phyloP scores from a whole-genome alignment of 1,140 invertebrate species.

The Lithobius niger region DNA sequence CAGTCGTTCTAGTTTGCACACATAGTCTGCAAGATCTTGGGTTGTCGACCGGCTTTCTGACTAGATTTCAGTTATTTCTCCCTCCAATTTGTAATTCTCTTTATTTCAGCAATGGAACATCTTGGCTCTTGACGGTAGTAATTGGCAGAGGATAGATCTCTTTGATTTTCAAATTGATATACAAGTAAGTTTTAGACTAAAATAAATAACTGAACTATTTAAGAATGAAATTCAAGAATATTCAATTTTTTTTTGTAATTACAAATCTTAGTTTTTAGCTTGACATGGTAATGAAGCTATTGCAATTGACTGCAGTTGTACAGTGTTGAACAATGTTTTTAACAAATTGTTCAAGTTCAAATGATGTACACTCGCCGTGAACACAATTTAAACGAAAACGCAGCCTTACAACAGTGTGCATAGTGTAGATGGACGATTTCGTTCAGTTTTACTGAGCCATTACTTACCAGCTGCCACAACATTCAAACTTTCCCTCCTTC shows the following conservation, averaged over 20 bases:
- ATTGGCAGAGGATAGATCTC: slow-evolving; percentile 97
- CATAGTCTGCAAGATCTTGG: slow-evolving; percentile 8
- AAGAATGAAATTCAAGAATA: not conserved
- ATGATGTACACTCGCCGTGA: no score
- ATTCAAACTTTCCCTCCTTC: no score
- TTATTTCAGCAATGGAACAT: slow-evolving; percentile 97
- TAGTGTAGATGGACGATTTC: no score
- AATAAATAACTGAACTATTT: slow-evolving; percentile 1
- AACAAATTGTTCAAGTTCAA: no score
- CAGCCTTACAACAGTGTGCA: no score
- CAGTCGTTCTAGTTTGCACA: not conserved
- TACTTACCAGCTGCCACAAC: no score
- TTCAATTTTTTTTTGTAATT: slow-evolving; percentile 14
- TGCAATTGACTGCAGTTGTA: no score
- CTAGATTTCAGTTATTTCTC: slow-evolving; percentile 11
- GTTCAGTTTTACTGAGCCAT: no score
- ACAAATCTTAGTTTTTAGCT: no score
- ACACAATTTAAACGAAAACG: no score
- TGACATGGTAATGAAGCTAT: not conserved
- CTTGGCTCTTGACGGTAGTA: slow-evolving; percentile 92
- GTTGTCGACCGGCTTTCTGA: slow-evolving; percentile 3
- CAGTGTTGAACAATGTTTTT: no score
- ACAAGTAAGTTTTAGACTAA: slow-evolving; percentile 61
- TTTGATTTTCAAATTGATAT: slow-evolving; percentile 98
- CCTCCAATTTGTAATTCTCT: no score